Evolutionary conservation across 1,140 invertebrate genomes (phyloP).

Genomic region (Daktulosphaira vitifoliae): DNA sequence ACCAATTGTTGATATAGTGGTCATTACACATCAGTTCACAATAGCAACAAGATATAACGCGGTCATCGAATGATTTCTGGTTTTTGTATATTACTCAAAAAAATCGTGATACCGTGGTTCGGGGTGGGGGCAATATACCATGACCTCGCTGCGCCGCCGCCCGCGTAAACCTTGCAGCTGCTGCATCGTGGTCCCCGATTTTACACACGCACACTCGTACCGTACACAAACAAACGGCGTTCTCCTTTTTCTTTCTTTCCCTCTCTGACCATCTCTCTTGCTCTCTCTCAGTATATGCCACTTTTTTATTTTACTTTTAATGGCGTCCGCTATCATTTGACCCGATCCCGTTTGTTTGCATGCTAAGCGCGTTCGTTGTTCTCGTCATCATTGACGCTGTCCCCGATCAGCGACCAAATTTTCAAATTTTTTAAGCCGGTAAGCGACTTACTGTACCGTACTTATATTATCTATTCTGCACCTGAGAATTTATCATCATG

Average conservation of each 20-base stretch:
- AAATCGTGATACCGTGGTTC: no score
- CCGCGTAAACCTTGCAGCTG: not conserved
- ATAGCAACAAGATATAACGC: no score
- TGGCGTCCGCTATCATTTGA: slow-evolving; percentile 29
- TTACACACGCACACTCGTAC: slow-evolving; percentile 9
- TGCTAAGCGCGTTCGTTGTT: not conserved
- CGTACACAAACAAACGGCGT: slow-evolving; percentile 7
- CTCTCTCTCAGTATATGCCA: not conserved
- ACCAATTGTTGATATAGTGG: no score
- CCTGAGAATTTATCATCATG: not conserved
- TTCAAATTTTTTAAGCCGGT: no score
- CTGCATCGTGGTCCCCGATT: slow-evolving; percentile 22
- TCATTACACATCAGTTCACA: no score
- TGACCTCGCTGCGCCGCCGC: not conserved
- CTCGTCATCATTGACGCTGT: no score
- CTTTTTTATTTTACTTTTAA: slow-evolving; percentile 14
- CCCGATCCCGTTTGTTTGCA: not conserved
- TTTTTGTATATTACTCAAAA: no score
- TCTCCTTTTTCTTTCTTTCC: slow-evolving; percentile 2
- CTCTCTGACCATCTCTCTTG: not conserved
- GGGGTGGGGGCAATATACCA: not conserved
- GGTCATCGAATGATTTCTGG: no score
- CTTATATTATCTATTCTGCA: no score
- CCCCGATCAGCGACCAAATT: no score
- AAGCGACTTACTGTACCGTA: no score